phyloP scores from a whole-genome alignment of 1,140 invertebrate species.

The Bombus cullumanus region DNA sequence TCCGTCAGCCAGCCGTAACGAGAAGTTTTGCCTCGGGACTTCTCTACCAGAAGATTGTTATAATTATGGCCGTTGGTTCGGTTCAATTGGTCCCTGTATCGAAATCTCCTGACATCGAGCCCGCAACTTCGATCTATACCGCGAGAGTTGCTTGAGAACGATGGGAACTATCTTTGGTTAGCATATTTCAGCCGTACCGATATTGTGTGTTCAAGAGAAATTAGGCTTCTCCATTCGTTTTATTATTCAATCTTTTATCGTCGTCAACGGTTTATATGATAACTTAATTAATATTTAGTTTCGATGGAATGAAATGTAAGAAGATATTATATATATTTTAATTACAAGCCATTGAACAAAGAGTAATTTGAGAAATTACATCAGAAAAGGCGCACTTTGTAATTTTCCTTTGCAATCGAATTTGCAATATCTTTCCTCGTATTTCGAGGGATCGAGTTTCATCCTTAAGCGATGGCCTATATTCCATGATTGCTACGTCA shows the following conservation, averaged over 20 bases:
- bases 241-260: too few relatives aligned
- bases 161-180: slow-evolving; percentile 47
- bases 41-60: slow-evolving; percentile 17
- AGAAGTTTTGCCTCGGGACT: background rate
- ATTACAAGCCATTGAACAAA: background rate
- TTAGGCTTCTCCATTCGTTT: background rate
- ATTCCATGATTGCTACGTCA: slow-evolving; percentile 49
- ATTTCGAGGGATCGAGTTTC: background rate
- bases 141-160: background rate
- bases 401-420: background rate
- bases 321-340: too few relatives aligned
- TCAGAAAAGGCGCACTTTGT: background rate
- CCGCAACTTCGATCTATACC: background rate
- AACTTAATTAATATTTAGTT: too few relatives aligned
- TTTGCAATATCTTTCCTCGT: background rate
- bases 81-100: background rate
- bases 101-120: background rate
- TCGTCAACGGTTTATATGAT: too few relatives aligned
- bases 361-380: too few relatives aligned
- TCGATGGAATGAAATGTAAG: too few relatives aligned
- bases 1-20: background rate
- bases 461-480: slow-evolving; percentile 20
- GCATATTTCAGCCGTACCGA: background rate
- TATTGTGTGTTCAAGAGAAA: background rate
- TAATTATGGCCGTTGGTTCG: slow-evolving; percentile 31